Evolutionary conservation across 2,888 invertebrate genomes (phyloP).

Genomic region (Conus canariensis): DNA sequence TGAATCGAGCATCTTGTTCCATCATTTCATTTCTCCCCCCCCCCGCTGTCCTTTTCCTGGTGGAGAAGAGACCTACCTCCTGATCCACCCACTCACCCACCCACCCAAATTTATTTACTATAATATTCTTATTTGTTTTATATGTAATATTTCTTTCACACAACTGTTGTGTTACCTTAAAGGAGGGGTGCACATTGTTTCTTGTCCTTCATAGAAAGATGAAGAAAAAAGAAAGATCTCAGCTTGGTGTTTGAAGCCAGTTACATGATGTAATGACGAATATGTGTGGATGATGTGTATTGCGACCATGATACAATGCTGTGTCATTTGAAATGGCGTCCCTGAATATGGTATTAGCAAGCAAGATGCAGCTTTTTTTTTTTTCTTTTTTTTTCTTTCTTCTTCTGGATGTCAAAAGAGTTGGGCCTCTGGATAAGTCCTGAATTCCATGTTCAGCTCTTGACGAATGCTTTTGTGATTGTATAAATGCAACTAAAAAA

Average conservation of each 20-base stretch:
- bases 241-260: background rate
- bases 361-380: no score
- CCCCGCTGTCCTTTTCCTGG: background rate
- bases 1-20: no score
- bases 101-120: background rate
- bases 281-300: background rate
- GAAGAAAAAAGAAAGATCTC: background rate
- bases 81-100: background rate
- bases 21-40: background rate
- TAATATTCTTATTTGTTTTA: background rate
- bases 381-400: background rate
- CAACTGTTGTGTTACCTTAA: background rate
- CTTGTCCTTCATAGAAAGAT: background rate
- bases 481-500: background rate
- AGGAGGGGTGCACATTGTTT: conserved; percentile 4
- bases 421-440: background rate
- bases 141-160: background rate
- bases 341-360: conserved; percentile 11
- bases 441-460: background rate
- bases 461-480: background rate
- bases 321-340: conserved; percentile 25
- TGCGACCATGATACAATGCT: conserved; percentile 28
- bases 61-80: background rate
- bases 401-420: background rate
- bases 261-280: background rate